A percentile compares a stretch with the other conserved stretches of the same genome.
phyloP scores from a whole-genome alignment of 2,888 invertebrate genomes.

The Corythucha ciliata region DNA sequence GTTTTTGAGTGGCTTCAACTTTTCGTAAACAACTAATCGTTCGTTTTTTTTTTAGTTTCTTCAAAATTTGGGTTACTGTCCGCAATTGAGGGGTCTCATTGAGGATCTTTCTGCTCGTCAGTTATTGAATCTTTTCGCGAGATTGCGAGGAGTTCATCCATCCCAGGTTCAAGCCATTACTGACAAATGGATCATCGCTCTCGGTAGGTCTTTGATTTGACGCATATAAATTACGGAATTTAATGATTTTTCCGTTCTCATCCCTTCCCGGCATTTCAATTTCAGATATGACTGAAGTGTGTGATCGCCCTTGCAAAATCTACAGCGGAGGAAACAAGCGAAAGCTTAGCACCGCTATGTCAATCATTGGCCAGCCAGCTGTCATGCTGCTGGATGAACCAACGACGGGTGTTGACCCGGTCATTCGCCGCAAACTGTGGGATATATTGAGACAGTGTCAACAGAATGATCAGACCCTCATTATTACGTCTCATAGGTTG shows the following conservation, averaged over 20 bases:
- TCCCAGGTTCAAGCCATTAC: slow-evolving; percentile 26
- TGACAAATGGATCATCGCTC: slow-evolving; percentile 33
- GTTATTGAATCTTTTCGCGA: slow-evolving; percentile 60
- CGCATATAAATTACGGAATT: not conserved
- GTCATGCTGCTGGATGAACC: slow-evolving; percentile 56
- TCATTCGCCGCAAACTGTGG: slow-evolving; percentile 73
- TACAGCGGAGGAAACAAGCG: slow-evolving; percentile 68
- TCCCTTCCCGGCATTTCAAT: too few species aligned
- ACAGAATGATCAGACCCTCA: slow-evolving; percentile 61
- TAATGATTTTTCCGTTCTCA: too few species aligned
- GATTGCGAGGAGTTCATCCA: slow-evolving; percentile 56
- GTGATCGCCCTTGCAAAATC: slow-evolving; percentile 30
- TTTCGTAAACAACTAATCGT: slow-evolving; percentile 38
- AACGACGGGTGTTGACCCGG: slow-evolving; percentile 67
- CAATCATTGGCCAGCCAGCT: slow-evolving; percentile 58
- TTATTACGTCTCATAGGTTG: slow-evolving; percentile 69
- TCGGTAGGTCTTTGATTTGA: slow-evolving; percentile 29
- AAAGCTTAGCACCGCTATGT: slow-evolving; percentile 61
- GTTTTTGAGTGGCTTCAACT: too few species aligned
- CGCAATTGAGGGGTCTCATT: slow-evolving; percentile 76
- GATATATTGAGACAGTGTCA: slow-evolving; percentile 58
- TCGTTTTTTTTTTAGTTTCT: slow-evolving; percentile 17
- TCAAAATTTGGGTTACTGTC: slow-evolving; percentile 69
- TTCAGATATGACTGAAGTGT: slow-evolving; percentile 30
- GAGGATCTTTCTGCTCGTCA: slow-evolving; percentile 65